phyloP scores from a whole-genome alignment of 2,888 invertebrate genomes.

The Caradrina kadenii region DNA sequence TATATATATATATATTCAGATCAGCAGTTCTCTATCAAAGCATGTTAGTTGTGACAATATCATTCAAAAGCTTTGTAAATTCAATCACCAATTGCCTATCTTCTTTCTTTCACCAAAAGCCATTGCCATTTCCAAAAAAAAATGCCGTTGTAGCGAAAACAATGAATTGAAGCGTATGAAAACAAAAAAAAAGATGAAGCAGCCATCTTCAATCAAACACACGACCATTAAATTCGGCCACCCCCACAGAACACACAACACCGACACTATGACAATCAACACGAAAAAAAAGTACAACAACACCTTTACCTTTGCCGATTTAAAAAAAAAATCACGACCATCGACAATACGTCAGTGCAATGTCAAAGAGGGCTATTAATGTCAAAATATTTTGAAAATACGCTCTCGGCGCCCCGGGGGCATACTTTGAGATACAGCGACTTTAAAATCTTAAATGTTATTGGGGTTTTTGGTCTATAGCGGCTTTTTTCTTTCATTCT shows the following conservation, averaged over 20 bases:
- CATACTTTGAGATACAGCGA: conserved; percentile 79
- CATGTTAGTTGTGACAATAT: too few relatives aligned
- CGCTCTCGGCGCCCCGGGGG: conserved; percentile 81
- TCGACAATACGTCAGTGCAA: conserved; percentile 81
- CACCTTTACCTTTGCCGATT: conserved; percentile 66
- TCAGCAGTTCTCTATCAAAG: too few relatives aligned
- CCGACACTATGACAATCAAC: conserved; percentile 53
- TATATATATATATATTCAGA: too few relatives aligned
- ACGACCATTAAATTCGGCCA: conserved; percentile 42
- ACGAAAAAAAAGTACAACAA: conserved; percentile 50
- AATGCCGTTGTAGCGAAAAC: not conserved
- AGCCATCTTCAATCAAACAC: conserved; percentile 6
- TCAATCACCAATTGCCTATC: too few relatives aligned
- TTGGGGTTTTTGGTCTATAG: conserved; percentile 56
- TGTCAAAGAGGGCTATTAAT: conserved; percentile 84
- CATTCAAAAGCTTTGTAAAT: too few relatives aligned
- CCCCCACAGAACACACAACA: conserved; percentile 55
- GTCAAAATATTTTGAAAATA: conserved; percentile 90
- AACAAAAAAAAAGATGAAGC: conserved; percentile 5
- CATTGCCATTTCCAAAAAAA: not conserved
- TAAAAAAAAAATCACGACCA: conserved; percentile 67
- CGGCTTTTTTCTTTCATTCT: conserved; percentile 53
- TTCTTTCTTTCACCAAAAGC: too few relatives aligned
- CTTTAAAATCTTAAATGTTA: conserved; percentile 51
- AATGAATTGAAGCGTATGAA: not conserved